These are phyloP conservation scores for Galeopterus variegatus DNA, from an alignment of 2,113 vertebrate species.

Conservation along the genomic window DNA sequence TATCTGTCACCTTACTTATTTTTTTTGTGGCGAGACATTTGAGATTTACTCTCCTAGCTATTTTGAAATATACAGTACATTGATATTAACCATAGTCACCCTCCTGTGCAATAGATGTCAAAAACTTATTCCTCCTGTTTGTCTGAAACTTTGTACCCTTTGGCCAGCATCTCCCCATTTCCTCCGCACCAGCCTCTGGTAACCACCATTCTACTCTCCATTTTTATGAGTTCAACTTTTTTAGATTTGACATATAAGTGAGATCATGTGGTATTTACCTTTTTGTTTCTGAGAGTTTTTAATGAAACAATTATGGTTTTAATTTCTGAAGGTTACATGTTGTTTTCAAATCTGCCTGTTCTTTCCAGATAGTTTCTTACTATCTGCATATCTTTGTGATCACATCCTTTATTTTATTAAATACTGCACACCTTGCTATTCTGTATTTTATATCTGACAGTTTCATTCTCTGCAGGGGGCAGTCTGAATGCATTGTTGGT, in stretches of 20 bases:
- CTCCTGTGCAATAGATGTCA: too few relatives aligned
- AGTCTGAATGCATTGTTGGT: neutral
- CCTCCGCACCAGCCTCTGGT: neutral
- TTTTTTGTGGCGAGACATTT: neutral
- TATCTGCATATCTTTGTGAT: neutral
- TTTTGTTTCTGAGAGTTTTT: neutral
- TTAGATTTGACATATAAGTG: neutral
- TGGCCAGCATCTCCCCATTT: neutral
- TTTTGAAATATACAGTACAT: neutral
- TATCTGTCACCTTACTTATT: neutral
- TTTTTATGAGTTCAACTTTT: neutral
- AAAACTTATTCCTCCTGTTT: neutral
- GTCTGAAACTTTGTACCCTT: neutral
- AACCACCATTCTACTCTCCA: neutral
- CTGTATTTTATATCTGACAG: neutral
- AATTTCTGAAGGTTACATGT: neutral
- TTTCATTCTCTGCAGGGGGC: neutral
- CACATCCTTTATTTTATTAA: conserved; percentile 7
- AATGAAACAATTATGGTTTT: neutral
- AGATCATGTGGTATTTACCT: neutral
- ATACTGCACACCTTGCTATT: neutral
- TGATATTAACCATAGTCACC: neutral
- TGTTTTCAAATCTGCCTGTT: neutral
- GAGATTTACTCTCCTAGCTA: neutral
- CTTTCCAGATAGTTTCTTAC: neutral